Base-by-base conservation (phyloP, 2,797 vertebrate genomes). In the Triplophysa bombifrons region DNA sequence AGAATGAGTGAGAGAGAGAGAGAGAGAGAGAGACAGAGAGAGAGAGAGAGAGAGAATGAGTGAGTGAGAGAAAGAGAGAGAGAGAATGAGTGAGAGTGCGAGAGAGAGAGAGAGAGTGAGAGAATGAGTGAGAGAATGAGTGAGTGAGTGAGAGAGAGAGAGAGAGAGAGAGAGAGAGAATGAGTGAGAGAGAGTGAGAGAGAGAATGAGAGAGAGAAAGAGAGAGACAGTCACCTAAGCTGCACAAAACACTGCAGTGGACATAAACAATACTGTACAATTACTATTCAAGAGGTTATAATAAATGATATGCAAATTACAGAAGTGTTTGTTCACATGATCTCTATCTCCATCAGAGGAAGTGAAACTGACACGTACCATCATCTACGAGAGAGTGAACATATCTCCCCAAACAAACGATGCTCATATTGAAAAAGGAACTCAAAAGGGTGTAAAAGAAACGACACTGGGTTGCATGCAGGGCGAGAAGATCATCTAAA, bases 21-120 rank as follows among this genome's bases (percentile, higher is more conserved):
- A 44, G 41, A 44, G 27, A 30, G 44, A 46, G 44, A 46, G 44
- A 2, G 88, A 46, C 68, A 27, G 68, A 58, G 13, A 78, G 27
- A 78, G 60, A 58, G 41, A 27, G 30, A 84, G 74, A 34, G 82
- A 46, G 74, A 27, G 25, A 27, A n/a, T n/a, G 25, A 27, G 2
- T 1, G 25, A 27, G 25, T 2, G 25, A 27, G 25, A 27, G 25
- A 27, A 2, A 27, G 25, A 27, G 25, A 27, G 25, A 27, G 25
- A 27, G 25, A 27, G 25, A 2, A 27, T 2, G 25, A 27, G 25
- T 1, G 25, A 27, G 25, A 27, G 25, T 2, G 25, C 1, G 25
- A 25, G 25, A 2, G 3, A 27, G 25, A 27, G 25, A 27, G 25
- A 27, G 25, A 27, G 25, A 1, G 25, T 0, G 25, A 2, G 25